A percentile compares a stretch with the other conserved stretches of the same genome.
phyloP scores from a whole-genome alignment of 2,888 invertebrate genomes.

The Drosophila putrida region DNA sequence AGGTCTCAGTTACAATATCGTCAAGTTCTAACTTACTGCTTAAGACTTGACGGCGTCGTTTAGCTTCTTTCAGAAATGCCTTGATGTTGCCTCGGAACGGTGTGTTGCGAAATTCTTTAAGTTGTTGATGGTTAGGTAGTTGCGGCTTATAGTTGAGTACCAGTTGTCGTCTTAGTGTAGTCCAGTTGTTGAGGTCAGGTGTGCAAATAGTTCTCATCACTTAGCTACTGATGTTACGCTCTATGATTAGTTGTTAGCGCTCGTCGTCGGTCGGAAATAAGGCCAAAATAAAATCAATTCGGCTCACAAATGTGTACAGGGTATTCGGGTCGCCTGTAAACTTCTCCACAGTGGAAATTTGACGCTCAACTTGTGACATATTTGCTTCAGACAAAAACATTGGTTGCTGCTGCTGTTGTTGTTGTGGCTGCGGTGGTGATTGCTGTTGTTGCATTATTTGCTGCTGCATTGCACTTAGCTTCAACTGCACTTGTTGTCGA shows the following conservation, averaged over 20 bases:
- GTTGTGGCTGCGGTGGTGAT: background rate
- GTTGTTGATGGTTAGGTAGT: constrained; percentile 1
- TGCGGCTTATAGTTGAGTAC: constrained; percentile 5
- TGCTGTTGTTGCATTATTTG: background rate
- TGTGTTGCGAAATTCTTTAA: constrained; percentile 4
- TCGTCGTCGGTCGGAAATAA: background rate
- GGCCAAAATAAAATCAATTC: background rate
- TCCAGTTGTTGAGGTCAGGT: too few relatives aligned
- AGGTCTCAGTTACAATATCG: too few relatives aligned
- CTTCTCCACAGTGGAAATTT: too few relatives aligned
- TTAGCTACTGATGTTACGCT: too few relatives aligned
- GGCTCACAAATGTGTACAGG: background rate
- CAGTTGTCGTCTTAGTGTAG: background rate
- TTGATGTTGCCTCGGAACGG: background rate
- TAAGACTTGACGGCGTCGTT: constrained; percentile 5
- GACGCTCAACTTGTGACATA: background rate
- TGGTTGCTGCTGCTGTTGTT: background rate
- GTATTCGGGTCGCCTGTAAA: background rate
- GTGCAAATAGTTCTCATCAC: too few relatives aligned
- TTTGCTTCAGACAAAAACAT: background rate
- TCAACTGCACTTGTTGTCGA: background rate
- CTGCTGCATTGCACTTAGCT: background rate
- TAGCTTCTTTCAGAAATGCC: constrained; percentile 5
- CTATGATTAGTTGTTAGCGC: background rate
- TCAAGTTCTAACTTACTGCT: background rate